Conservation (phyloP, 2,888 invertebrate species). For the Aricia artaxerxes region DNA sequence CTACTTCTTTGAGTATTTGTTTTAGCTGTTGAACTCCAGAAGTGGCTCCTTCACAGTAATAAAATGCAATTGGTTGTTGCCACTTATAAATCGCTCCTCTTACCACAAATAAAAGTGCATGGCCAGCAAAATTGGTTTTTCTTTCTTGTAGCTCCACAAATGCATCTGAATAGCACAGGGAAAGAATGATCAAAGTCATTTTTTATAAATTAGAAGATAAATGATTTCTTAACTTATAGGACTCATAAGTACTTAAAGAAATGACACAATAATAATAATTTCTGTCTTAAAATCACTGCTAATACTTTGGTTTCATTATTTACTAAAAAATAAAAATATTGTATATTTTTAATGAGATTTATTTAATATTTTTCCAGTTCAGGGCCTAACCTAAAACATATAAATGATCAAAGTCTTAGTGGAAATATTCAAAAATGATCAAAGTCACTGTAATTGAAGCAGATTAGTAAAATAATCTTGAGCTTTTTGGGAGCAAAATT, state of each 20-base stretch:
- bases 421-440: slow-evolving; percentile 8
- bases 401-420: slow-evolving; percentile 8
- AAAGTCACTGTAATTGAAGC: slow-evolving; percentile 7
- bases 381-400: background rate
- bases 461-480: slow-evolving; percentile 5
- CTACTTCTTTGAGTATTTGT: slow-evolving; percentile 31
- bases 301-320: too few relatives aligned
- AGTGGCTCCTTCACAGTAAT: slow-evolving; percentile 37
- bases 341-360: too few relatives aligned
- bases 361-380: slow-evolving; percentile 6
- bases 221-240: too few relatives aligned
- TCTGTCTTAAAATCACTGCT: too few relatives aligned
- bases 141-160: slow-evolving; percentile 12
- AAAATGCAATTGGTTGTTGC: slow-evolving; percentile 39
- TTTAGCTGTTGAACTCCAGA: slow-evolving; percentile 30
- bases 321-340: too few relatives aligned
- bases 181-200: too few relatives aligned
- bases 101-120: background rate
- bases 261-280: too few relatives aligned
- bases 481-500: slow-evolving; percentile 23
- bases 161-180: background rate
- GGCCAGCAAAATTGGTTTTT: slow-evolving; percentile 19
- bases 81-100: slow-evolving; percentile 36
- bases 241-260: too few relatives aligned
- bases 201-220: too few relatives aligned